Evolutionary conservation across 2,797 vertebrate genomes (phyloP).

Genomic region (Takifugu ocellatus): DNA sequence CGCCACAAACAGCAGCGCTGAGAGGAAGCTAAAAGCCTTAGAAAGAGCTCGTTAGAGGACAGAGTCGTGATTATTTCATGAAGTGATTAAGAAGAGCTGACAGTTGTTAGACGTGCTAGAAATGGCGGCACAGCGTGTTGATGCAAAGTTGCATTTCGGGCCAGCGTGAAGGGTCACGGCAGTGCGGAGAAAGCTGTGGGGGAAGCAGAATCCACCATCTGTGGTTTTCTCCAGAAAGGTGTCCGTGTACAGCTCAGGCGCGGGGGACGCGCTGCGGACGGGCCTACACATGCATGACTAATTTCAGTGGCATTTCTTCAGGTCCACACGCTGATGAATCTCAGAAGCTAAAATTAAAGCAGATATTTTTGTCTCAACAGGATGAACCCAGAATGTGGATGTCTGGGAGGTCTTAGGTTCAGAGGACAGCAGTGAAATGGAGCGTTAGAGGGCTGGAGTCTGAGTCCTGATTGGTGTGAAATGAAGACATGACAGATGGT

Average conservation of each 20-base stretch:
- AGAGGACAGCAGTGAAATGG: too few species aligned
- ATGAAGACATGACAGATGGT: too few species aligned
- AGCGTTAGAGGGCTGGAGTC: too few species aligned
- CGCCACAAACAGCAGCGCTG: not conserved
- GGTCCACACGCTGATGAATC: not conserved
- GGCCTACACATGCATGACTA: constrained; percentile 49
- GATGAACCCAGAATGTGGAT: too few species aligned
- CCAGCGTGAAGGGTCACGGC: constrained; percentile 34
- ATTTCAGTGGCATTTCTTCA: constrained; percentile 49
- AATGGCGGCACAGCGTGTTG: constrained; percentile 16
- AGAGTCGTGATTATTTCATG: constrained; percentile 20
- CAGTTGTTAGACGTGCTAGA: constrained; percentile 30
- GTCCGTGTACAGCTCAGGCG: constrained; percentile 42
- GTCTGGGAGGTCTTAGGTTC: not conserved
- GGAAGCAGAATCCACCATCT: constrained; percentile 64
- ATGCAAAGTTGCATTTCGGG: not conserved
- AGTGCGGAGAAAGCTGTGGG: constrained; percentile 50
- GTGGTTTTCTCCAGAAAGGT: constrained; percentile 45
- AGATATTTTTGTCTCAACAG: too few species aligned
- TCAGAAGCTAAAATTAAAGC: too few species aligned
- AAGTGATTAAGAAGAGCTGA: constrained; percentile 25
- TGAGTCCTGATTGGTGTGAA: too few species aligned
- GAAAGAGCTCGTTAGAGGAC: constrained; percentile 6
- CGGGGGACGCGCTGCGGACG: constrained; percentile 34
- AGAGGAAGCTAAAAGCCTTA: constrained; percentile 11